Evolutionary conservation across 2,113 vertebrate species (phyloP).

Genomic region (Trogon melanurus): DNA sequence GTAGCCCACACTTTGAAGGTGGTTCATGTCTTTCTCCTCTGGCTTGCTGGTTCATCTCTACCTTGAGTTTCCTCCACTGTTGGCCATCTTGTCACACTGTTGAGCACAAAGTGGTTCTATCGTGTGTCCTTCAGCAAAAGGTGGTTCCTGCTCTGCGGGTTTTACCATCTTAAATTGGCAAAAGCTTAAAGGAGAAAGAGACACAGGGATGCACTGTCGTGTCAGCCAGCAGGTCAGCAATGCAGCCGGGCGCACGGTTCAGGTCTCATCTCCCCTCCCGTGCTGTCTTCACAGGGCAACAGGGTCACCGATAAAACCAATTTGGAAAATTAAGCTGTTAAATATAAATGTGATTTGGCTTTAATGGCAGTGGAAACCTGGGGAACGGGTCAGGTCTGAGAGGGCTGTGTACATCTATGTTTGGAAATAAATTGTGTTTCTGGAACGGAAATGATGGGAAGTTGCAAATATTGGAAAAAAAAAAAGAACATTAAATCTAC

Average conservation of each 20-base stretch:
- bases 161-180: not conserved
- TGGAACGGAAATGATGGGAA: not conserved
- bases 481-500: not conserved
- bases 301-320: slow-evolving; percentile 40
- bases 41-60: not conserved
- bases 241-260: not conserved
- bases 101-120: not conserved
- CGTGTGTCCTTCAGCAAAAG: not conserved
- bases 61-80: not conserved
- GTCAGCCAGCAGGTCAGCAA: slow-evolving; percentile 43
- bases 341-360: slow-evolving; percentile 62
- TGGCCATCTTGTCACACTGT: not conserved
- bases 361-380: not conserved
- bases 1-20: not conserved
- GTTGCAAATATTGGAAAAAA: not conserved
- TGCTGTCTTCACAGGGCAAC: slow-evolving; percentile 11
- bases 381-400: not conserved
- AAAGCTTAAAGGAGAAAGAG: not conserved
- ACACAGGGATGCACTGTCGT: not conserved
- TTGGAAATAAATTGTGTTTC: slow-evolving; percentile 34
- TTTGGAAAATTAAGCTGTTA: slow-evolving; percentile 64
- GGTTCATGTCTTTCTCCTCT: not conserved
- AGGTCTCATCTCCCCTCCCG: not conserved
- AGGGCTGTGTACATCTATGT: not conserved
- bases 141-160: not conserved